Evolutionary conservation across 2,113 vertebrate genomes (phyloP), one percentile per base, ranked within the genome.

Genomic region (Brienomyrus brachyistius): DNA sequence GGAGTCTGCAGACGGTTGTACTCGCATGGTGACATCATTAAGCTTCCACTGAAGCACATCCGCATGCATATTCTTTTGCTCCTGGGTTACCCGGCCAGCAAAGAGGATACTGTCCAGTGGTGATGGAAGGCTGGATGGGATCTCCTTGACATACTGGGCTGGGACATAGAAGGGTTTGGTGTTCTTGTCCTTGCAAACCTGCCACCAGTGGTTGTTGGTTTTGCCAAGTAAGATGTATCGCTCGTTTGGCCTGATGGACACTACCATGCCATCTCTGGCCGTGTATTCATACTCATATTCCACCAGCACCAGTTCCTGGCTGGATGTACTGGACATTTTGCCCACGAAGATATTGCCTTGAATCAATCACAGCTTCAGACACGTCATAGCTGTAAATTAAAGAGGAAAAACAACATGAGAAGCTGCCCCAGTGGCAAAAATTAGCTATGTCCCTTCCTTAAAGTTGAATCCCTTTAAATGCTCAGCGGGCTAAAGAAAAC

Each of bases 201-300:
- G 96, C 98, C 98, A 98, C 98, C 98, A 98, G 94, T 98, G 96
- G 7, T 97, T 95, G 0, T 97, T 98, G 31, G 97, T 98, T 86
- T 95, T 95, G 70, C 95, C 95, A 82, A 99, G 90, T 31, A 98
- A 96, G 52, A 97, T 92, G 88, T 98, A 99, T 87, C 94, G 95
- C 91, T 99, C 98, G 0, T 97, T 95, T 4, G 97, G 97, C 80
- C 96, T 97, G 93, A 99, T 99, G 93, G 96, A 95, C 3, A 99
- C 94, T 0, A 93, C 91, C 40, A 91, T 93, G 1, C 98, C 98
- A 0, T 98, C 96, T 90, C 95, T 96, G 8, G 95, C 92, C 0
- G 91, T 96, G 93, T 99, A 99, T 92, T 98, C 94, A 83, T 95
- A 99, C 88, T 96, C 95, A 48, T 96, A 95, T 88, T 97, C 96